Conservation (phyloP, 2,888 invertebrate species). For the Pammene aurita region DNA sequence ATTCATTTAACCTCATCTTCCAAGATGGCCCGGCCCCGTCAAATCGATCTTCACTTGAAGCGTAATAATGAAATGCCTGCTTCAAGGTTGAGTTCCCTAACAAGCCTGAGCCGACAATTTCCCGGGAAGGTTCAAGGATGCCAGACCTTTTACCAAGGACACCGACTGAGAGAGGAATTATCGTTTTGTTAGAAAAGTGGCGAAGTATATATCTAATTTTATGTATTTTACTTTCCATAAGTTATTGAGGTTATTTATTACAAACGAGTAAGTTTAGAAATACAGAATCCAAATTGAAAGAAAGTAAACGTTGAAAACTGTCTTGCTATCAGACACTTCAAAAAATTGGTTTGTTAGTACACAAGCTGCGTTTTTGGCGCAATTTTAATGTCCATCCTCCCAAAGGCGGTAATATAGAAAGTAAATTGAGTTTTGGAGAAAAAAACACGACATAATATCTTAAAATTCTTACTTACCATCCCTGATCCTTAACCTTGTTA, state of each 20-base stretch:
- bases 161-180: slow-evolving; percentile 5
- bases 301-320: too few species aligned
- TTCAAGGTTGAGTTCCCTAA: slow-evolving; percentile 37
- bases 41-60: slow-evolving; percentile 32
- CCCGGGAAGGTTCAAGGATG: slow-evolving; percentile 39
- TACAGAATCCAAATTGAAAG: too few species aligned
- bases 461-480: too few species aligned
- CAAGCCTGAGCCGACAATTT: slow-evolving; percentile 32
- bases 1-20: neutral
- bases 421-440: too few species aligned
- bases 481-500: neutral
- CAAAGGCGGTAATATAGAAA: too few species aligned
- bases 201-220: neutral
- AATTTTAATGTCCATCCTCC: too few species aligned
- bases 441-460: too few species aligned
- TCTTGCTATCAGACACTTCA: too few species aligned
- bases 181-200: slow-evolving; percentile 13
- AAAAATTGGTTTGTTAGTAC: too few species aligned
- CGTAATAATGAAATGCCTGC: slow-evolving; percentile 38
- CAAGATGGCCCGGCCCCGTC: slow-evolving; percentile 6
- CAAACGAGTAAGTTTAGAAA: too few species aligned
- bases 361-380: too few species aligned
- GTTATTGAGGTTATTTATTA: too few species aligned
- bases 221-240: neutral
- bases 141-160: slow-evolving; percentile 37